Evolutionary conservation across 2,888 invertebrate species (phyloP), one percentile per base, ranked within the genome.

Genomic region (Reticulitermes lucifugus): DNA sequence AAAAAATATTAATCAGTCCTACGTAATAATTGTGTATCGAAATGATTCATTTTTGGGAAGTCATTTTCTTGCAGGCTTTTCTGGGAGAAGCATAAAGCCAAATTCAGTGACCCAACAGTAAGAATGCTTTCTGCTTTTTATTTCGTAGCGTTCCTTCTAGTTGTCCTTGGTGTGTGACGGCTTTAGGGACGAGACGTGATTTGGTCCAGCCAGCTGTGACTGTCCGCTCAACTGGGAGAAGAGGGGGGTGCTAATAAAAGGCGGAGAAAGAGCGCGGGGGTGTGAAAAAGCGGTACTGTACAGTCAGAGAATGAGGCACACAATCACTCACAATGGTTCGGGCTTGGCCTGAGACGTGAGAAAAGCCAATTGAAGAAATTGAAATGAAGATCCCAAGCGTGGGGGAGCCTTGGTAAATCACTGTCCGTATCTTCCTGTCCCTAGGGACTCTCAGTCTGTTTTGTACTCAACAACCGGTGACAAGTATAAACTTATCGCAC

Each of bases 341-440:
- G 73, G 73, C 73, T 73, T 73, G 73, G 77, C 22, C 77, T 46
- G 46, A 77, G 41, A 77, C 77, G 77, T 77, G 77, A 77, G 77
- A 77, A 77, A 77, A 77, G 77, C 77, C 77, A 77, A 77, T 77
- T 77, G 77, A 77, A 77, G 77, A 77, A 77, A 77, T 77, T 77
- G 77, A 77, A 77, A 77, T 77, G 51, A 77, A 77, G 77, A 77
- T 77, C 51, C 77, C 77, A 21, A 77, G 77, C 35, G 77, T 46
- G 77, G 35, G 77, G 77, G 77, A 77, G n/a, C 3, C 77, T 46
- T 46, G 77, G 41, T 77, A 46, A 77, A 77, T 77, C 51, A 77
- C 46, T 46, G 46, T n/a, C n/a, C 35, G n/a, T 46, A 41, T 77
- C 10, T 5, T 65, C 12, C 65, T 7, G 65, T 65, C 6, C 65